Percentiles rank a stretch among this genome's conserved stretches.
Evolutionary conservation across 2,113 vertebrate species (phyloP).

Genomic region (Bos taurus): DNA sequence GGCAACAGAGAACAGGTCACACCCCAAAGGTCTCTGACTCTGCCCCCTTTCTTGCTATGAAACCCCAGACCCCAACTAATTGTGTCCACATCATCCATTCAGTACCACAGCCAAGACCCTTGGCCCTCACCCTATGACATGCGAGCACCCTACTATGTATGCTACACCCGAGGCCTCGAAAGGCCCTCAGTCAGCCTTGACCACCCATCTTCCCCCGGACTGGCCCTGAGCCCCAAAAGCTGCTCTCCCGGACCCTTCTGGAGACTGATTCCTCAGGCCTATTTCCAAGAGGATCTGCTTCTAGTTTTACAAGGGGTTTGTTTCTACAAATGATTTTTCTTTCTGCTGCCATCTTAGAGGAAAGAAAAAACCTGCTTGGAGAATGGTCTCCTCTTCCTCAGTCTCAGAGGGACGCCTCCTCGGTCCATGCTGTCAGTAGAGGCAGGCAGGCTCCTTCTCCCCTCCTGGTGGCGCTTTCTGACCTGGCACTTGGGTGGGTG

Average conservation of each 20-base stretch:
- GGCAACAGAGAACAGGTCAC: neutral
- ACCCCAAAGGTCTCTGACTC: neutral
- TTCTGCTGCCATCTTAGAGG: constrained; percentile 32
- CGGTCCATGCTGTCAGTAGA: neutral
- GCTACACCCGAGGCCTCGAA: constrained; percentile 28
- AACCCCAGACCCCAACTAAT: neutral
- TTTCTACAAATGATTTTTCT: constrained; percentile 44
- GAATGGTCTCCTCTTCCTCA: neutral
- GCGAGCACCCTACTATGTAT: constrained; percentile 32
- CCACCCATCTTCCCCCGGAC: neutral
- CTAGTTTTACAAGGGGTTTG: constrained; percentile 39
- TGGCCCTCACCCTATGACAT: constrained; percentile 45
- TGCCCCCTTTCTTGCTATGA: neutral
- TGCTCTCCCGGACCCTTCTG: neutral
- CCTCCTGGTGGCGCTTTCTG: neutral
- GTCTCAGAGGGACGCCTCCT: neutral
- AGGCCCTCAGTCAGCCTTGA: neutral
- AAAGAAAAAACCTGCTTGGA: neutral
- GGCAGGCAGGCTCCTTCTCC: neutral
- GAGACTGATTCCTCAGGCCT: constrained; percentile 3
- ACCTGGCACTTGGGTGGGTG: neutral
- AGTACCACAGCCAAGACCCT: neutral
- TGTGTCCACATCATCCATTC: constrained; percentile 8
- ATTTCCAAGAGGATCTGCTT: neutral
- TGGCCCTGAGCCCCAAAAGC: neutral